These are phyloP conservation scores for Malacosoma neustria DNA, from an alignment of 2,888 invertebrate genomes.

Conservation along the genomic window DNA sequence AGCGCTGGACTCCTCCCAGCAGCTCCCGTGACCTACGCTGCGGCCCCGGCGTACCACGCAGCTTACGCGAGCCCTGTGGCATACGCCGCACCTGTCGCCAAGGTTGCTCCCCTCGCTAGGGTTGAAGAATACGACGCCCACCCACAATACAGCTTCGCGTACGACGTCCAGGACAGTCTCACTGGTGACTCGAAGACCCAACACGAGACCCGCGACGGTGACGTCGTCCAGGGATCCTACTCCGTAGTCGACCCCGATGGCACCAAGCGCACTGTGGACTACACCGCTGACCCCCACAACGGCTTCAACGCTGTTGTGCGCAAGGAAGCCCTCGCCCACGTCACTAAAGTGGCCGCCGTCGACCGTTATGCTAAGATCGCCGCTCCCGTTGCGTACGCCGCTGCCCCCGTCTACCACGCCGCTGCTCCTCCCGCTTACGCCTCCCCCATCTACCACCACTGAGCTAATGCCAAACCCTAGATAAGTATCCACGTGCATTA, in stretches of 20 bases:
- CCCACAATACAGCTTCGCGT: conserved; percentile 54
- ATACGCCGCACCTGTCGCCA: conserved; percentile 29
- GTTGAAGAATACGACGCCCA: conserved; percentile 35
- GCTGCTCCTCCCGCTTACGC: conserved; percentile 39
- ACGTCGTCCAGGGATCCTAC: conserved; percentile 66
- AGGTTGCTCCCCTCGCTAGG: conserved; percentile 25
- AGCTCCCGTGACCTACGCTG: conserved; percentile 30
- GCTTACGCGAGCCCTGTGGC: conserved; percentile 33
- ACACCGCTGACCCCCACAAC: conserved; percentile 63
- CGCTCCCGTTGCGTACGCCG: conserved; percentile 15
- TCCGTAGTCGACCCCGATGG: conserved; percentile 66
- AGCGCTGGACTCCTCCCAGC: conserved; percentile 37
- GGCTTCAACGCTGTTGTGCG: conserved; percentile 70
- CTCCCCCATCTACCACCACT: conserved; percentile 34
- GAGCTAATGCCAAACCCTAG: conserved; percentile 42
- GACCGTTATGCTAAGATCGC: conserved; percentile 17
- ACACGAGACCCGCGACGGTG: conserved; percentile 61
- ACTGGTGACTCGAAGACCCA: conserved; percentile 67
- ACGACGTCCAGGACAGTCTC: conserved; percentile 62
- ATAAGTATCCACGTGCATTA: conserved; percentile 23
- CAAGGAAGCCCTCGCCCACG: conserved; percentile 46
- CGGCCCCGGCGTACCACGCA: conserved; percentile 23
- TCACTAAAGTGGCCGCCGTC: conserved; percentile 30
- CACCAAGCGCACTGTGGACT: conserved; percentile 63
- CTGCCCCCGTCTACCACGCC: conserved; percentile 17